These are phyloP conservation scores for Calidris pygmaea DNA, from an alignment of 2,113 vertebrate species.

Conservation along the genomic window DNA sequence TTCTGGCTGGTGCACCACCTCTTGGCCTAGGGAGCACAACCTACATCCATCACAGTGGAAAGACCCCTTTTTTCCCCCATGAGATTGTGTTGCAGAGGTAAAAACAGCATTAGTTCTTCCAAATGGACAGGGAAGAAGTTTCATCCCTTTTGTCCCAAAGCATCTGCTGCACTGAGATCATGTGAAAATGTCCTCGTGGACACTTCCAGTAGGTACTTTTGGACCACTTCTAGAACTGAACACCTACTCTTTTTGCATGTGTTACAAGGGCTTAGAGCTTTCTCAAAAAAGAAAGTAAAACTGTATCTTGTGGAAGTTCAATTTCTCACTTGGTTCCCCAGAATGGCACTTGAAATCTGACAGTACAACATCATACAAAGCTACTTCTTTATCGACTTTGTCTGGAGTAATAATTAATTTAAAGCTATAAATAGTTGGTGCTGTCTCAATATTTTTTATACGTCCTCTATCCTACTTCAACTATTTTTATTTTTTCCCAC, in stretches of 20 bases:
- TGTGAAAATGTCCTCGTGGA: neutral
- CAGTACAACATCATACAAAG: neutral
- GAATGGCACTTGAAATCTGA: neutral
- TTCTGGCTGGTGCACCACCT: neutral
- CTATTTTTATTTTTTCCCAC: neutral
- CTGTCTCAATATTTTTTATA: neutral
- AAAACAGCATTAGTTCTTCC: neutral
- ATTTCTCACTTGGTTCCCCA: neutral
- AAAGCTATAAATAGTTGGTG: neutral
- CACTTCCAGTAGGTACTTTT: neutral
- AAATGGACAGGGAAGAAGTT: neutral
- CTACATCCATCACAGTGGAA: neutral
- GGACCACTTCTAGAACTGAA: neutral
- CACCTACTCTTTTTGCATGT: rapidly evolving
- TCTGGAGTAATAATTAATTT: neutral
- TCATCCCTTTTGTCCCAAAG: neutral
- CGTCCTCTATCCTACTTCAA: neutral
- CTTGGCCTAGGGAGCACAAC: neutral
- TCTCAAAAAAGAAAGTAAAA: neutral
- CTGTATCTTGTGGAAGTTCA: neutral
- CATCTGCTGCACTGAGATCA: neutral
- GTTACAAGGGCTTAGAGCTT: neutral
- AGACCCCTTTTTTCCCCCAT: neutral
- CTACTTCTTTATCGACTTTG: neutral
- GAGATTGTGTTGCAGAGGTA: neutral